Conservation (phyloP, 2,113 vertebrate genomes). For the Notarius lentiginosus region DNA sequence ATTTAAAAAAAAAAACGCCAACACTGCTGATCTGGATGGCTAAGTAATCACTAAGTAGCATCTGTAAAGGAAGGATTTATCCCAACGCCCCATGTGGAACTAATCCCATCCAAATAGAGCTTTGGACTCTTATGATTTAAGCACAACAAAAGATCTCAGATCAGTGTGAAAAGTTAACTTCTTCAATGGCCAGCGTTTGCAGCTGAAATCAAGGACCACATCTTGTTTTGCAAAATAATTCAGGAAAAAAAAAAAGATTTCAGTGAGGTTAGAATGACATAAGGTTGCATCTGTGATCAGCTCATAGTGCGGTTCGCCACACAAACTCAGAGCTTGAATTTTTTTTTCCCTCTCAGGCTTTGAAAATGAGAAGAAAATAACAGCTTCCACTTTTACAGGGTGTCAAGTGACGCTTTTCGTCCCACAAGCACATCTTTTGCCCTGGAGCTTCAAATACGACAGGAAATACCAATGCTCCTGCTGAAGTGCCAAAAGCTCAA, state of each 20-base stretch:
- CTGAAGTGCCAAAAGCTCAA: neutral
- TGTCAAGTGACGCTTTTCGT: too few relatives aligned
- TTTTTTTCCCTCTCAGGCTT: neutral
- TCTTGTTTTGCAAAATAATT: neutral
- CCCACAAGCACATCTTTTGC: neutral
- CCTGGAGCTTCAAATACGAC: neutral
- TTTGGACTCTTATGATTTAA: neutral
- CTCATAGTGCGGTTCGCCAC: neutral
- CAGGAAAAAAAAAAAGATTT: neutral
- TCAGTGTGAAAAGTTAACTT: neutral
- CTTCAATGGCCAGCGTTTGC: neutral
- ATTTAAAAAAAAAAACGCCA: neutral
- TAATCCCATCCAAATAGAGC: conserved; percentile 16
- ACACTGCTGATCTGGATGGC: neutral
- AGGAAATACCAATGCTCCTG: neutral
- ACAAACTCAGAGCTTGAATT: neutral
- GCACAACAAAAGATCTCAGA: neutral
- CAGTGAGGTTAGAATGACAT: neutral
- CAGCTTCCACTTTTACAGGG: neutral
- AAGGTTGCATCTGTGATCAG: neutral
- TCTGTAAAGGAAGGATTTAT: conserved; percentile 26
- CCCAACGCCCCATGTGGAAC: neutral
- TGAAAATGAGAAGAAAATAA: neutral
- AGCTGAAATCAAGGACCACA: neutral
- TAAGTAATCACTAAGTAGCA: conserved; percentile 6